Evolutionary conservation across 2,113 vertebrate species (phyloP).

Genomic region (Trematocara zebra): DNA sequence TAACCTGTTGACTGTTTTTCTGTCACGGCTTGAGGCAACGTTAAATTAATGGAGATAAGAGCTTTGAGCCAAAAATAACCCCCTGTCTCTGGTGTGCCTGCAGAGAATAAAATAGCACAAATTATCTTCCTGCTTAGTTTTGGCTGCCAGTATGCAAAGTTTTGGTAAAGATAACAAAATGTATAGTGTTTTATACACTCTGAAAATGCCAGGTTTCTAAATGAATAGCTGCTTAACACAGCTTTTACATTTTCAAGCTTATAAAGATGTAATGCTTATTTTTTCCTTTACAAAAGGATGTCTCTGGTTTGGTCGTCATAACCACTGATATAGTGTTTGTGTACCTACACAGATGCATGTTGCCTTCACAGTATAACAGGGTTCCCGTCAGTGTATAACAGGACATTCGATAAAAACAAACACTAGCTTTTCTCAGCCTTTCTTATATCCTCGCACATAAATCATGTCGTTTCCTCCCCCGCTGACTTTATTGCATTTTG

Average conservation of each 20-base stretch:
- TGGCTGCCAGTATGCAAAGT: slow-evolving; percentile 68
- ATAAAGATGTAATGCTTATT: neutral
- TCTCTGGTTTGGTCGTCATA: rapidly evolving
- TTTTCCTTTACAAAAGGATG: neutral
- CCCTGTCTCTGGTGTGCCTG: slow-evolving; percentile 75
- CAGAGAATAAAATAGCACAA: slow-evolving; percentile 77
- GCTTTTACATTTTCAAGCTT: neutral
- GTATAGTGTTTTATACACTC: neutral
- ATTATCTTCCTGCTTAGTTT: slow-evolving; percentile 76
- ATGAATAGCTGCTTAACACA: neutral
- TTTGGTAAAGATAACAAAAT: neutral
- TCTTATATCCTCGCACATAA: neutral
- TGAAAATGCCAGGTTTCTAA: neutral
- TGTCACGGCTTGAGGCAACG: slow-evolving; percentile 78
- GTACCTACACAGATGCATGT: neutral
- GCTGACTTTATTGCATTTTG: neutral
- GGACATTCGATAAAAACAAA: neutral
- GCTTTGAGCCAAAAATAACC: slow-evolving; percentile 82
- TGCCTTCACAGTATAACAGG: neutral
- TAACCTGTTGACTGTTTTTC: slow-evolving; percentile 81
- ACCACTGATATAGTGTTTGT: neutral
- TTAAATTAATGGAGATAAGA: slow-evolving; percentile 83
- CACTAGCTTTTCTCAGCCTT: neutral
- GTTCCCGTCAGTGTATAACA: neutral
- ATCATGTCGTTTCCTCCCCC: neutral